Base-by-base conservation (phyloP, 2,113 vertebrate species). In the Maccullochella peelii region DNA sequence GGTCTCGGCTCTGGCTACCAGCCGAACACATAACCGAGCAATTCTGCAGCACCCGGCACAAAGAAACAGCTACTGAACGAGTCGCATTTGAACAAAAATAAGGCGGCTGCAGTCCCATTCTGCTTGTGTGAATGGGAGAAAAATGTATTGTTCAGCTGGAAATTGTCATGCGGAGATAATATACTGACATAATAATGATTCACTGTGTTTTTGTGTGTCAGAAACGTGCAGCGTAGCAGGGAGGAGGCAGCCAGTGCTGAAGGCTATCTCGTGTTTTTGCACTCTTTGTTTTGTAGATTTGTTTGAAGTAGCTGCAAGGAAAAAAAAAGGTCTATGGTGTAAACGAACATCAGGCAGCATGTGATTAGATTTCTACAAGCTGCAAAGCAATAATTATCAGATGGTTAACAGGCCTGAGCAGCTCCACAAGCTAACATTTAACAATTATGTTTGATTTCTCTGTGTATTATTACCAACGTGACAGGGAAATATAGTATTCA, bases 151-250 rank as follows among this genome's bases (percentile, higher is more conserved):
- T 81, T 87, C 67, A 38, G 66, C 65, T 52, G 71, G 50, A 77
- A 82, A 69, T 73, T 47, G 66, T 36, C 80, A 80, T 40, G 84
- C 36, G 21, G 77, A 66, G 79, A 86, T 86, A 83, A 88, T 76
- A 21, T 49, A 76, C 69, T 78, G 84, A 89, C 77, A 78, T 71
- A 66, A 71, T 80, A 61, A 75, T 68, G 81, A 85, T 68, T 78
- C 82, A 30, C 15, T 62, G 71, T 58, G 62, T 77, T 77, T 84
- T 6, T 87, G 71, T 68, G 73, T 67, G 49, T 80, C 63, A 27
- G 59, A 66, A 54, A 73, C 33, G 1, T 36, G 58, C 66, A 47
- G 65, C 27, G n/a, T 21, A 4, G 54, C 47, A n/a, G 68, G n/a
- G 10, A n/a, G 68, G 25, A 33, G 30, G 66, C 49, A 10, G 84